A percentile compares a stretch with the other conserved stretches of the same genome.
These are phyloP conservation scores for Chauna torquata DNA, from an alignment of 2,113 vertebrate species.

Conservation along the genomic window DNA sequence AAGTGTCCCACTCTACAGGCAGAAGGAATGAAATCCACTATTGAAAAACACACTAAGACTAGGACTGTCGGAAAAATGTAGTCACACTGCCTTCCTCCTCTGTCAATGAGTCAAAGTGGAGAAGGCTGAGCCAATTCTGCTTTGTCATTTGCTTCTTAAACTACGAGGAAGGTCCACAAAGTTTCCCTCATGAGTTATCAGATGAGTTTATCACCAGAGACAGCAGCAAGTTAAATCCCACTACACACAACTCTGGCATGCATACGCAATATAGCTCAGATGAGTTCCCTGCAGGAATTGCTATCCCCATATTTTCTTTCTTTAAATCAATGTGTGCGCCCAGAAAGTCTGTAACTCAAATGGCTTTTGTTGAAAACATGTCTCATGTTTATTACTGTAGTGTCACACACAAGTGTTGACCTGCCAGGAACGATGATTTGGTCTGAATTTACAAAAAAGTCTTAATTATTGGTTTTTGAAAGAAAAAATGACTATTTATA, in stretches of 20 bases:
- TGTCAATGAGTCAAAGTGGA: background rate
- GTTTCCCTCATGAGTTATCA: background rate
- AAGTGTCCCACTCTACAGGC: background rate
- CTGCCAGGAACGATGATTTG: background rate
- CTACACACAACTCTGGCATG: background rate
- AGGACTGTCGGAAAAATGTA: background rate
- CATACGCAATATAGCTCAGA: background rate
- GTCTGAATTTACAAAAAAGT: background rate
- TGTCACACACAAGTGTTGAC: background rate
- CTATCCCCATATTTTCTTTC: background rate
- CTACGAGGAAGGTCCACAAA: background rate
- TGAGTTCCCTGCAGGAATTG: background rate
- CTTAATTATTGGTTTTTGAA: background rate
- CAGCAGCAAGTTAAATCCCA: background rate
- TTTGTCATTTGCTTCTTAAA: background rate
- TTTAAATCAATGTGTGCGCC: rapidly evolving
- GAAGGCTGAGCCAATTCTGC: background rate
- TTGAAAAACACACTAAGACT: background rate
- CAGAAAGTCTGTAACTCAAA: background rate
- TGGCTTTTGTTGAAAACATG: background rate
- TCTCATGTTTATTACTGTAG: background rate
- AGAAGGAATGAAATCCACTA: background rate
- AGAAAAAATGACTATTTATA: background rate
- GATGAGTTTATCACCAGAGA: background rate
- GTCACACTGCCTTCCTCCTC: background rate